phyloP scores from a whole-genome alignment of 2,888 invertebrate genomes.

The Coleophora deauratella region DNA sequence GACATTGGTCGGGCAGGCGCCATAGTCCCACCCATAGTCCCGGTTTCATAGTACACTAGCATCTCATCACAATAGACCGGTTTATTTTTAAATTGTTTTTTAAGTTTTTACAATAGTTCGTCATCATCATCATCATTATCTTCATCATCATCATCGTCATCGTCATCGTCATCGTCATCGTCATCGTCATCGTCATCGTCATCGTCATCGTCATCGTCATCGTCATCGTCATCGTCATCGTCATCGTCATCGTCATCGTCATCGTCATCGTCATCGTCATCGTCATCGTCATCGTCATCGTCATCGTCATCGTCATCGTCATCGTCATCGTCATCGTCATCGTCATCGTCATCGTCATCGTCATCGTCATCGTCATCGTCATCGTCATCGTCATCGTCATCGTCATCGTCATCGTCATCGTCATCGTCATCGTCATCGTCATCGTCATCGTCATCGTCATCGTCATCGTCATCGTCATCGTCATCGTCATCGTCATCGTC shows the following conservation, averaged over 20 bases:
- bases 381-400: neutral
- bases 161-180: neutral
- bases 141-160: too few species aligned
- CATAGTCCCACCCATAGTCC: too few species aligned
- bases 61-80: too few species aligned
- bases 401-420: neutral
- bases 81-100: too few species aligned
- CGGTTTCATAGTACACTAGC: too few species aligned
- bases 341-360: neutral
- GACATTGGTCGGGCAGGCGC: too few species aligned
- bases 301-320: constrained; percentile 29
- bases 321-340: constrained; percentile 21
- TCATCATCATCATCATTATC: too few species aligned
- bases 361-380: neutral
- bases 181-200: neutral
- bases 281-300: constrained; percentile 16
- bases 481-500: neutral
- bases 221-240: neutral
- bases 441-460: neutral
- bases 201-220: neutral
- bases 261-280: neutral
- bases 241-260: neutral
- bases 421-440: neutral
- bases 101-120: too few species aligned
- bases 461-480: neutral